A percentile compares a stretch with the other conserved stretches of the same genome.
Conservation (phyloP, 2,888 invertebrate genomes). For the Nephrotoma flavescens region DNA sequence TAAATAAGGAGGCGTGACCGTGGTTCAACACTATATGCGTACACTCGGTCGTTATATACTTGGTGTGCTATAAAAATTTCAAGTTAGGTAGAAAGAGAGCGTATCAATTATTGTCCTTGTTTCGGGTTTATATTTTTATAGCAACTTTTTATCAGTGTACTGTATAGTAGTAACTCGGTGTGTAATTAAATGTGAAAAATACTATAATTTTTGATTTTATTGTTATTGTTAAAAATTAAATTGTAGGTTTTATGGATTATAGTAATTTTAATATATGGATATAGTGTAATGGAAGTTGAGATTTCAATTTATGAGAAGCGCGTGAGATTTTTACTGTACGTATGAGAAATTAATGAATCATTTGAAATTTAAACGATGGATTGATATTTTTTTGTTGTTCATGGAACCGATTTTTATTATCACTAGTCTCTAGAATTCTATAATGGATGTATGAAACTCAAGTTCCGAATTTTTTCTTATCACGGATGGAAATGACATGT, state of each 20-base stretch:
- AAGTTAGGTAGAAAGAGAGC: not conserved
- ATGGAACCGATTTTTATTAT: no score
- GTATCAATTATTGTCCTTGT: not conserved
- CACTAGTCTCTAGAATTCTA: no score
- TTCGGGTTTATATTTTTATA: not conserved
- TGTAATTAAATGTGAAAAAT: slow-evolving; percentile 4
- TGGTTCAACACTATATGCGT: not conserved
- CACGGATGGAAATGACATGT: no score
- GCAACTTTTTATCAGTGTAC: not conserved
- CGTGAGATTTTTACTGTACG: not conserved
- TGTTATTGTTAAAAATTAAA: not conserved
- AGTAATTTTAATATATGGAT: not conserved
- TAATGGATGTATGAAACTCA: no score
- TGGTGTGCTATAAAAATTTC: not conserved
- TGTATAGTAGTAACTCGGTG: not conserved
- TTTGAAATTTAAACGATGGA: not conserved
- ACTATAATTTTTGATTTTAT: not conserved
- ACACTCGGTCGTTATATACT: not conserved
- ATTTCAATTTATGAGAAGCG: not conserved
- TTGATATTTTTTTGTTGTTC: no score
- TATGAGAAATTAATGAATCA: not conserved
- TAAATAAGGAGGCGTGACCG: not conserved
- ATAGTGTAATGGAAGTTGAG: not conserved
- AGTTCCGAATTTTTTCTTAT: no score
- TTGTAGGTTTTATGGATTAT: not conserved